A percentile compares a stretch with the other conserved stretches of the same genome.
phyloP scores from a whole-genome alignment of 2,113 vertebrate genomes.

The Platanista minor region DNA sequence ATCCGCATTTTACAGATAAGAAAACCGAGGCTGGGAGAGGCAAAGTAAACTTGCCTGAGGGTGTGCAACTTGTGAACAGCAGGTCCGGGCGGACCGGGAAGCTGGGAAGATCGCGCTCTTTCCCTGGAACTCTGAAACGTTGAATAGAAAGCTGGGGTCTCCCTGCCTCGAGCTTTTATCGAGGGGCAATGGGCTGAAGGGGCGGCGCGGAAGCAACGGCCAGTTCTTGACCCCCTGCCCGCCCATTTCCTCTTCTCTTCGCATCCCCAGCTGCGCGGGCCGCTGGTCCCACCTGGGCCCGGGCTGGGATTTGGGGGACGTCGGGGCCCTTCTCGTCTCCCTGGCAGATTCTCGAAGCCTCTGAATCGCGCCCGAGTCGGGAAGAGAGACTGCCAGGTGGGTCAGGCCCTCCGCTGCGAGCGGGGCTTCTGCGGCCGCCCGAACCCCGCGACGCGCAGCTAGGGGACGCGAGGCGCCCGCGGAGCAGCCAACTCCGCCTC shows the following conservation, averaged over 20 bases:
- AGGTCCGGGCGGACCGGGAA: neutral
- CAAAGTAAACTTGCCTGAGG: neutral
- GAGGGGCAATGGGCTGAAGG: neutral
- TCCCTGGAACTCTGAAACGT: neutral
- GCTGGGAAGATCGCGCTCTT: neutral
- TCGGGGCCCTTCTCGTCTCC: neutral
- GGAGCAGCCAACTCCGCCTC: neutral
- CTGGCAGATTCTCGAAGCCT: neutral
- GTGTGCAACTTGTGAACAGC: neutral
- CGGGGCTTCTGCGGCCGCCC: neutral
- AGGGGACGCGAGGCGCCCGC: neutral
- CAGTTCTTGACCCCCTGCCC: neutral
- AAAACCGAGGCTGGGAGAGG: neutral
- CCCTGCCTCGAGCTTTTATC: neutral
- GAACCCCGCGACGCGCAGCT: accelerated
- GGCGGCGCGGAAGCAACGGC: accelerated
- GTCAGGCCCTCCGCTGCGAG: neutral
- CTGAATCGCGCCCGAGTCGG: neutral
- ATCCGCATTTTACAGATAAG: neutral
- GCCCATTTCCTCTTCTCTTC: neutral
- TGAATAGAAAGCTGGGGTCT: neutral
- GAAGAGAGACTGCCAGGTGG: neutral
- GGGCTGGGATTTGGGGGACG: neutral
- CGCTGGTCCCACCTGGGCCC: neutral
- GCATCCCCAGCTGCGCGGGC: neutral